Percentiles rank a stretch among this genome's conserved stretches.
Evolutionary conservation across 2,797 vertebrate species (phyloP).

Genomic region (Mustela erminea): DNA sequence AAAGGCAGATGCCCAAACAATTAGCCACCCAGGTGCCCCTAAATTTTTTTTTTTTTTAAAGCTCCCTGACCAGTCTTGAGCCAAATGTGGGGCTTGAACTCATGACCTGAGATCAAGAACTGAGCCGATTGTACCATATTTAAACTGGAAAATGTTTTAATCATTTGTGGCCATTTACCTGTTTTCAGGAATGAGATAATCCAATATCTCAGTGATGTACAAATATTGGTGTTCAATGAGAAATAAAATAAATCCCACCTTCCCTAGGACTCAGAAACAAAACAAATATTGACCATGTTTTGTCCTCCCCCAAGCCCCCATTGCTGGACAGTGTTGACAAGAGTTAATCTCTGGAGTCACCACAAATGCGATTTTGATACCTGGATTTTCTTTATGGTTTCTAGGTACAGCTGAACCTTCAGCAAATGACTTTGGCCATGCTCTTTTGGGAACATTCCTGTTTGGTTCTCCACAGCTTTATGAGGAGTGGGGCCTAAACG

Average conservation of each 20-base stretch:
- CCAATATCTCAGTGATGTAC: background rate
- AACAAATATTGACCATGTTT: background rate
- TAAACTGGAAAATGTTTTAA: background rate
- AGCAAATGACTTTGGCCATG: background rate
- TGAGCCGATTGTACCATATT: background rate
- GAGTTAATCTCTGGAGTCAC: background rate
- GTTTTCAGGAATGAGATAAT: constrained; percentile 33
- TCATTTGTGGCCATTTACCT: background rate
- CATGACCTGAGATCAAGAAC: background rate
- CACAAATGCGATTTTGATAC: background rate
- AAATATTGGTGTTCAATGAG: background rate
- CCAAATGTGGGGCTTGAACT: background rate
- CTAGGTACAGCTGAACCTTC: background rate
- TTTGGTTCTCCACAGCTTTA: background rate
- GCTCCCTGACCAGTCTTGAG: background rate
- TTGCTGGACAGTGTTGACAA: background rate
- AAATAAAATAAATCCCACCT: background rate
- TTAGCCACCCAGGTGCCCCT: background rate
- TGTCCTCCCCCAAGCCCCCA: background rate
- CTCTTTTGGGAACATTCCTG: background rate
- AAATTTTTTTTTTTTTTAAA: background rate
- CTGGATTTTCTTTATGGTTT: background rate
- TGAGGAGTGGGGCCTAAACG: background rate
- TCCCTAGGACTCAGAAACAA: background rate
- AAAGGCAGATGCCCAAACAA: background rate